Percentiles rank a stretch among this genome's conserved stretches.
Conservation (phyloP, 2,888 invertebrate species). For the Drosophila atroscutellata region DNA sequence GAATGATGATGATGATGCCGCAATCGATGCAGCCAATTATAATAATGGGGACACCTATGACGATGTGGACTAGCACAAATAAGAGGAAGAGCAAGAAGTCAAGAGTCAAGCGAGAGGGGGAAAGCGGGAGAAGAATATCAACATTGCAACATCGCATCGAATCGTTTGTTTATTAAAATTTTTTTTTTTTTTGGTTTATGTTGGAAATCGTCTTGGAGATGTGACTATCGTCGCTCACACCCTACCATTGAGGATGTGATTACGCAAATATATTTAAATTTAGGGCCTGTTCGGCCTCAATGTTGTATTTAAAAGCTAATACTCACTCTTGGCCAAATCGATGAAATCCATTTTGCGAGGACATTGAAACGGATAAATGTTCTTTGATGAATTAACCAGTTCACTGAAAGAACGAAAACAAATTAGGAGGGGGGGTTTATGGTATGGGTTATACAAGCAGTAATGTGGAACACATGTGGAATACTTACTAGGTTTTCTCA, state of each 20-base stretch:
- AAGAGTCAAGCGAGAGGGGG: not conserved
- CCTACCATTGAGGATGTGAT: not conserved
- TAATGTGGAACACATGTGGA: not conserved
- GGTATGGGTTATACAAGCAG: not conserved
- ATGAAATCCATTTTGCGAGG: slow-evolving; percentile 92
- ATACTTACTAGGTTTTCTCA: slow-evolving; percentile 92
- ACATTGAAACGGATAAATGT: slow-evolving; percentile 92
- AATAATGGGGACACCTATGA: no score
- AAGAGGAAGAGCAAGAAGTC: no score
- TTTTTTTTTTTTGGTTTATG: not conserved
- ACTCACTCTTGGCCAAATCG: slow-evolving; percentile 91
- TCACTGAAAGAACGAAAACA: slow-evolving; percentile 87
- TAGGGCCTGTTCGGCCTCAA: not conserved
- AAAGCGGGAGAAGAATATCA: not conserved
- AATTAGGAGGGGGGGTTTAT: no score
- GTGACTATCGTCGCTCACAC: not conserved
- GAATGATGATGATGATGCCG: not conserved
- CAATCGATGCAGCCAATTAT: not conserved
- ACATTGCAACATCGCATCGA: not conserved
- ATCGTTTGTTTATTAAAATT: not conserved
- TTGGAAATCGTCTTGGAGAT: not conserved
- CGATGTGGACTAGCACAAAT: slow-evolving; percentile 3
- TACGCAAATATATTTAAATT: not conserved
- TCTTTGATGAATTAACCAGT: slow-evolving; percentile 89
- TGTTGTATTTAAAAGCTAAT: not conserved